These are phyloP conservation scores for Phthorimaea operculella DNA, from an alignment of 1,140 invertebrate species.

Conservation along the genomic window DNA sequence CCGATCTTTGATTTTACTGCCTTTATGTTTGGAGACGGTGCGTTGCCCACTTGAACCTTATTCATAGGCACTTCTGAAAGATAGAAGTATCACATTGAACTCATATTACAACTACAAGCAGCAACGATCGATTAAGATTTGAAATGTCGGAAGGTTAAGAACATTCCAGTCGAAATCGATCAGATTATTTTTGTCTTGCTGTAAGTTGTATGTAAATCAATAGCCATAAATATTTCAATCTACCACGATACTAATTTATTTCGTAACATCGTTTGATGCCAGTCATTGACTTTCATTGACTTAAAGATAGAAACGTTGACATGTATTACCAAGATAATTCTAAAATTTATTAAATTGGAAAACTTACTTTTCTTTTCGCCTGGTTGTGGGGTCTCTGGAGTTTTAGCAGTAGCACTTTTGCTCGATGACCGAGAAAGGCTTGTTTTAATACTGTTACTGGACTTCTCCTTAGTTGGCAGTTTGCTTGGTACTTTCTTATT, in stretches of 20 bases:
- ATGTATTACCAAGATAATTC: neutral
- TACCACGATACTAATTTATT: neutral
- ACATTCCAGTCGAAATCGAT: neutral
- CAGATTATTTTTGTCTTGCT: neutral
- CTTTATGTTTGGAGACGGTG: slow-evolving; percentile 91
- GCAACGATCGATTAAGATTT: too few species aligned
- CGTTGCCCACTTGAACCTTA: slow-evolving; percentile 90
- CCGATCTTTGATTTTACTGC: slow-evolving; percentile 94
- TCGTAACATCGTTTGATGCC: neutral
- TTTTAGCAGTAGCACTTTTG: slow-evolving; percentile 72
- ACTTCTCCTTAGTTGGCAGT: slow-evolving; percentile 65
- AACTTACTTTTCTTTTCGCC: slow-evolving; percentile 78
- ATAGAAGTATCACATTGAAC: neutral
- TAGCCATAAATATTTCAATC: slow-evolving; percentile 4
- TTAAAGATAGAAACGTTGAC: neutral
- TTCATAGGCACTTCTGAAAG: slow-evolving; percentile 88
- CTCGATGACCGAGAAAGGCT: slow-evolving; percentile 71
- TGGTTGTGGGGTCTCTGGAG: slow-evolving; percentile 71
- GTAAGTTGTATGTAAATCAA: neutral
- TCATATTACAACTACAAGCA: neutral
- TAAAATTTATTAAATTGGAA: too few species aligned
- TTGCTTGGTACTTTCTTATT: slow-evolving; percentile 71
- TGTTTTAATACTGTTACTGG: slow-evolving; percentile 65
- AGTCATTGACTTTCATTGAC: neutral
- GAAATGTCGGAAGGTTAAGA: neutral